phyloP scores from a whole-genome alignment of 2,888 invertebrate species.

The Synanthedon myopaeformis region DNA sequence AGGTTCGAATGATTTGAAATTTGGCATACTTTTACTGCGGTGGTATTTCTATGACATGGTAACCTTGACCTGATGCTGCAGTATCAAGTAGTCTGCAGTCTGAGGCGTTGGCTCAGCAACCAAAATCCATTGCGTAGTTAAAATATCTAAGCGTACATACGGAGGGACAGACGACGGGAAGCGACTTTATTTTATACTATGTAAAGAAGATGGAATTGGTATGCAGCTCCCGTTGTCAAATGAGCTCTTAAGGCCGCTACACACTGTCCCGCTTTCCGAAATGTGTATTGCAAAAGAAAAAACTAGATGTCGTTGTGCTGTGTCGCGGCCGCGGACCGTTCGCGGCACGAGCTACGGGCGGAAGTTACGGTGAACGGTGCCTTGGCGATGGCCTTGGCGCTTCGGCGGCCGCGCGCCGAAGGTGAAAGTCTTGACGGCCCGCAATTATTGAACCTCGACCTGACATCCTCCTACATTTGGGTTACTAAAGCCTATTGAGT shows the following conservation, averaged over 20 bases:
- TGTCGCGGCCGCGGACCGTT: constrained; percentile 5
- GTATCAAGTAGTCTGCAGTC: no score
- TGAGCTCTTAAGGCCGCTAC: constrained; percentile 23
- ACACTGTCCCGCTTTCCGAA: constrained; percentile 40
- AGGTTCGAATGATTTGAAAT: no score
- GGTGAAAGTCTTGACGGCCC: constrained; percentile 63
- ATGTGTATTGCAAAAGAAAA: constrained; percentile 44
- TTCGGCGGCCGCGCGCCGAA: constrained; percentile 48
- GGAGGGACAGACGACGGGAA: no score
- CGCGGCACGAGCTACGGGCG: constrained; percentile 29
- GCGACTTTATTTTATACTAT: no score
- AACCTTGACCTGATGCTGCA: no score
- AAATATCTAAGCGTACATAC: no score
- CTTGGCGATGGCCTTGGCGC: constrained; percentile 45
- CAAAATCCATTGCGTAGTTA: no score
- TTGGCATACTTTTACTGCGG: no score
- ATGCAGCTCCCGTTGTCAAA: no score
- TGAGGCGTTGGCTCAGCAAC: no score
- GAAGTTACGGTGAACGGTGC: constrained; percentile 54
- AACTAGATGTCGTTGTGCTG: constrained; percentile 19
- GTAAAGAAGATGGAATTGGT: no score
- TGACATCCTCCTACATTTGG: constrained; percentile 43
- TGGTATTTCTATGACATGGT: no score
- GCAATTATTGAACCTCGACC: constrained; percentile 65
- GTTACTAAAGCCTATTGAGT: constrained; percentile 5